These are phyloP conservation scores for Sebastes reedi DNA, from an alignment of 2,797 vertebrate species.

Conservation along the genomic window DNA sequence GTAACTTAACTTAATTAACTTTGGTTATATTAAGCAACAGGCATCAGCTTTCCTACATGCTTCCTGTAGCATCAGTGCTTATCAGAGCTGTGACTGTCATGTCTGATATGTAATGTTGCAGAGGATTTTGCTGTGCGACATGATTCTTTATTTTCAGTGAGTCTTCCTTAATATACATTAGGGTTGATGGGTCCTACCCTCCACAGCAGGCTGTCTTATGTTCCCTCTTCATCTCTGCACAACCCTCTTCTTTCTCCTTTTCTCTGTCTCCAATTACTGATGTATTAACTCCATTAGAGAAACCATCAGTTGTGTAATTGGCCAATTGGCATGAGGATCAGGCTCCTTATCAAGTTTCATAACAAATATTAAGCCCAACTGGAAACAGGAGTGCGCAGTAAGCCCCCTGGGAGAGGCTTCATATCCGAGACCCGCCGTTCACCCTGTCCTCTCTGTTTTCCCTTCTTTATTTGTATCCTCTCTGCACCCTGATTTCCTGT, in stretches of 20 bases:
- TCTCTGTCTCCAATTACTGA: conserved; percentile 51
- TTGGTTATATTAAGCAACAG: conserved; percentile 6
- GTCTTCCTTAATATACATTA: conserved; percentile 8
- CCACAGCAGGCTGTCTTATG: not conserved
- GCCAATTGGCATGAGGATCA: conserved; percentile 52
- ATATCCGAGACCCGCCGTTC: not conserved
- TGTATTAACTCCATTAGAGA: conserved; percentile 66
- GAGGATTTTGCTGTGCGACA: not conserved
- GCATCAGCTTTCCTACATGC: not conserved
- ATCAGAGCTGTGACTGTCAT: conserved; percentile 32
- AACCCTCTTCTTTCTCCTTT: conserved; percentile 13
- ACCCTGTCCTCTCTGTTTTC: not conserved
- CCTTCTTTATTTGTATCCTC: conserved; percentile 14
- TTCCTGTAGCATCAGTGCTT: conserved; percentile 12
- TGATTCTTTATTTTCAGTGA: conserved; percentile 7
- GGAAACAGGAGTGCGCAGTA: conserved; percentile 19
- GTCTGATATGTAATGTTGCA: conserved; percentile 9
- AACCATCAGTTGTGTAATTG: conserved; percentile 63
- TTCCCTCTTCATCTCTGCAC: not conserved
- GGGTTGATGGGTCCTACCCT: not conserved
- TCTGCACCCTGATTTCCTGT: not conserved
- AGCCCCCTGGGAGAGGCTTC: conserved; percentile 14
- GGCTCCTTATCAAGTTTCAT: conserved; percentile 62
- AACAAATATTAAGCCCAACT: conserved; percentile 53
- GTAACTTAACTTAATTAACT: conserved; percentile 27